A percentile compares a stretch with the other conserved stretches of the same genome.
These are phyloP conservation scores for Campylomormyrus numenius DNA, from an alignment of 2,113 vertebrate genomes.

Conservation along the genomic window DNA sequence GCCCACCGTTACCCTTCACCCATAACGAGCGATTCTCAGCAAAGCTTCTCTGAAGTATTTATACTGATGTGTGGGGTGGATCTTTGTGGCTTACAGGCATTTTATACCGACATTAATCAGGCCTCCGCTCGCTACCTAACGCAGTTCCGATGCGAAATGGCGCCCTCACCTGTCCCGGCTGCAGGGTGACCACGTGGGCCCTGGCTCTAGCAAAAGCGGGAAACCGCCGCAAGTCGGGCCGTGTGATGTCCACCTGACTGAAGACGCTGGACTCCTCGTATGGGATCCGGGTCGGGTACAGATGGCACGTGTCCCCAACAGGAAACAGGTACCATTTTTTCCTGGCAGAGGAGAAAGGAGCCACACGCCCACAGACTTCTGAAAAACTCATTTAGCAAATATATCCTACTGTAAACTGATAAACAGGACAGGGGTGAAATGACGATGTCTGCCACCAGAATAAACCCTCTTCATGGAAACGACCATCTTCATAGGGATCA, in stretches of 20 bases:
- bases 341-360: conserved; percentile 49
- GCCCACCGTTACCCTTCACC: not conserved
- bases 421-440: not conserved
- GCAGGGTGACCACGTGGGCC: conserved; percentile 69
- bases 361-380: not conserved
- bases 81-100: not conserved
- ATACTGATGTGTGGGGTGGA: not conserved
- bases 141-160: not conserved
- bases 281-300: conserved; percentile 93
- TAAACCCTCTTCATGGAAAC: not conserved
- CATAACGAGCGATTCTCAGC: not conserved
- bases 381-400: not conserved
- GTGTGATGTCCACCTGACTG: conserved; percentile 77
- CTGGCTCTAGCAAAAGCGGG: conserved; percentile 65
- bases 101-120: not conserved
- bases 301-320: conserved; percentile 71
- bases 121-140: not conserved
- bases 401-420: not conserved
- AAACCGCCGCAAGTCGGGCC: conserved; percentile 71
- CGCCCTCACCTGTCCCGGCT: conserved; percentile 79
- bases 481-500: not conserved
- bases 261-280: conserved; percentile 97
- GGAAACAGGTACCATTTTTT: conserved; percentile 93
- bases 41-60: not conserved
- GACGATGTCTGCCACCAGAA: not conserved